Conservation (phyloP, 2,888 invertebrate species). For the Ptilodon capucinus region DNA sequence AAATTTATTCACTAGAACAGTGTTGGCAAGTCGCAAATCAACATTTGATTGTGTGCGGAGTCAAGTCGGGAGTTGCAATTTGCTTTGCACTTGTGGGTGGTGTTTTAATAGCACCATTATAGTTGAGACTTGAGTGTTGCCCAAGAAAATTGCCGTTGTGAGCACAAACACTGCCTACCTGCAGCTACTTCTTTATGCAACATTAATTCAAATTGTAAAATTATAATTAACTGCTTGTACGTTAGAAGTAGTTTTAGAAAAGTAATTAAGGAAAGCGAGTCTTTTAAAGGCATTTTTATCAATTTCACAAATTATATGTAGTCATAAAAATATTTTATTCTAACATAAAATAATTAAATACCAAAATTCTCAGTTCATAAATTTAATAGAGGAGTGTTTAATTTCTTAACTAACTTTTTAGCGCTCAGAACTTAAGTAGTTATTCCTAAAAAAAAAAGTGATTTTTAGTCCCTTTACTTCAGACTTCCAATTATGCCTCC, state of each 20-base stretch:
- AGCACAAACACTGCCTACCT: slow-evolving; percentile 46
- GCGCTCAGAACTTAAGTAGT: slow-evolving; percentile 4
- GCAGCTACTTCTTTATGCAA: neutral
- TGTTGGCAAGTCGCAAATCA: slow-evolving; percentile 74
- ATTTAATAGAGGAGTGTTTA: slow-evolving; percentile 4
- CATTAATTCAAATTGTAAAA: neutral
- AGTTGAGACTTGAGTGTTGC: slow-evolving; percentile 68
- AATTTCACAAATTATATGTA: too few relatives aligned
- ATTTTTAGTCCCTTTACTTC: slow-evolving; percentile 10
- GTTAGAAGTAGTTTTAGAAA: too few relatives aligned
- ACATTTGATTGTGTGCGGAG: slow-evolving; percentile 77
- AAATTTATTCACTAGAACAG: slow-evolving; percentile 75
- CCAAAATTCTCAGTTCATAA: slow-evolving; percentile 2
- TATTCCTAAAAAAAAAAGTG: slow-evolving; percentile 7
- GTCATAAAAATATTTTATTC: too few relatives aligned
- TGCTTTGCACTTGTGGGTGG: slow-evolving; percentile 77
- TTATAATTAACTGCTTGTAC: neutral
- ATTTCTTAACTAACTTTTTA: slow-evolving; percentile 20
- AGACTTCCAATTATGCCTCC: slow-evolving; percentile 3
- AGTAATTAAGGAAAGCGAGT: too few relatives aligned
- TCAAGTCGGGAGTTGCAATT: slow-evolving; percentile 75
- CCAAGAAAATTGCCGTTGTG: slow-evolving; percentile 68
- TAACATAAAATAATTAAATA: neutral
- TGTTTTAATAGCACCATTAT: slow-evolving; percentile 77
- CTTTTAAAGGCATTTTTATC: too few relatives aligned